Base-by-base conservation (phyloP, 2,113 vertebrate genomes). In the Prunella fulvescens region DNA sequence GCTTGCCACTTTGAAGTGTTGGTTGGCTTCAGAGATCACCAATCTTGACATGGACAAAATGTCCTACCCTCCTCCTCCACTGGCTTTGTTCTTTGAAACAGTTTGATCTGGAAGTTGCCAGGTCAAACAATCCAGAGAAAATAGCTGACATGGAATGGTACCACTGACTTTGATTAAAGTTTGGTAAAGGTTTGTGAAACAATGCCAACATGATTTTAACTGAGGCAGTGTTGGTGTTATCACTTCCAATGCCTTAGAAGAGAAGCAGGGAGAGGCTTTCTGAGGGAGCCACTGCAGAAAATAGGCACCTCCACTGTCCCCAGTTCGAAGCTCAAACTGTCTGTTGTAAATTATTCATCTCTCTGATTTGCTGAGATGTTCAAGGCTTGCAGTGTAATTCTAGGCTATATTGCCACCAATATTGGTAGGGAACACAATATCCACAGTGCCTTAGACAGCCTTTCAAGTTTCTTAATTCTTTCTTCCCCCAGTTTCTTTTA, bases 351-450 rank as follows among this genome's bases (percentile, higher is more conserved):
- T 92, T 78, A 93, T 90, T 92, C 0, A 83, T 64, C 22, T 53
- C 42, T 62, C 42, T 64, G 64, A 81, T 70, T 64, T 92, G 50
- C 76, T 81, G 88, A 65, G 62, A 37, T 62, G 33, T 94, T 86
- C 0, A 0, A 77, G 66, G n/a, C 45, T 29, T 26, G 66, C 28
- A 33, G 54, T 42, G 40, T n/a, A 57, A 94, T 45, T 69, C 58
- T 45, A 62, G 35, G 18, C 39, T 77, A 5, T 15, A 5, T 44
- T 66, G 42, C 71, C 66, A 47, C 54, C 57, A 29, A 44, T 45
- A 45, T 10, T 31, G 44, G 20, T 39, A 69, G 71, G 35, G 67
- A 92, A 37, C 20, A 85, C 48, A 72, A 69, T 22, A 79, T 33
- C 57, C 53, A 71, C 19, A 10, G 35, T 81, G 42, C 29, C 69